These are phyloP conservation scores for Xenops minutus DNA, from an alignment of 2,797 vertebrate species.

Conservation along the genomic window DNA sequence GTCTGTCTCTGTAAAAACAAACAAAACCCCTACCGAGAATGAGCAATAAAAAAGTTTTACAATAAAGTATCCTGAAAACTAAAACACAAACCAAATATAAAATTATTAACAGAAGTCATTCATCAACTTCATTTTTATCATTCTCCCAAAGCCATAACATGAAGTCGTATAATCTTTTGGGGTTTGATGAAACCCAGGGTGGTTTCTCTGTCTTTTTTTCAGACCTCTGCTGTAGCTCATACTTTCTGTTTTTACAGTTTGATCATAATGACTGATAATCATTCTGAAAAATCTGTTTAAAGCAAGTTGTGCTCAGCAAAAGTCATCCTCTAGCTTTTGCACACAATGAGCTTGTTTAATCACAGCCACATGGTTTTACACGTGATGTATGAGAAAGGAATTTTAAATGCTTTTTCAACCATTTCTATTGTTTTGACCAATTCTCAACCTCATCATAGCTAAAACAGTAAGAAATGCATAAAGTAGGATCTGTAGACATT, in stretches of 20 bases:
- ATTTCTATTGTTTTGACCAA: neutral
- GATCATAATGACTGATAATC: neutral
- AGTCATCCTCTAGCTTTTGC: neutral
- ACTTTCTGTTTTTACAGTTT: conserved; percentile 7
- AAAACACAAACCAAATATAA: conserved; percentile 32
- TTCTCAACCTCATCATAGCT: neutral
- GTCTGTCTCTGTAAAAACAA: conserved; percentile 36
- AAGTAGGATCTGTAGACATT: neutral
- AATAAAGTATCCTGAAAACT: conserved; percentile 31
- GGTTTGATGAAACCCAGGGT: neutral
- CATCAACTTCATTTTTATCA: neutral
- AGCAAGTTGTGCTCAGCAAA: neutral
- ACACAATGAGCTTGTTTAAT: neutral
- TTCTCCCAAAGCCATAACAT: neutral
- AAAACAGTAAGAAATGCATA: neutral
- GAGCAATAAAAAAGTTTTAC: neutral
- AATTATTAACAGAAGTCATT: conserved; percentile 17
- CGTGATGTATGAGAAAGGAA: rapidly evolving
- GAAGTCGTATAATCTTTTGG: neutral
- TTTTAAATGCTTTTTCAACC: neutral
- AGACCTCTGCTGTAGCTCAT: neutral
- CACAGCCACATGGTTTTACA: neutral
- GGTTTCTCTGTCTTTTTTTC: neutral
- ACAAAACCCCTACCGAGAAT: conserved; percentile 3
- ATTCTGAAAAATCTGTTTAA: neutral